Conservation (phyloP, 2,113 vertebrate genomes). For the Hydropotes inermis region DNA sequence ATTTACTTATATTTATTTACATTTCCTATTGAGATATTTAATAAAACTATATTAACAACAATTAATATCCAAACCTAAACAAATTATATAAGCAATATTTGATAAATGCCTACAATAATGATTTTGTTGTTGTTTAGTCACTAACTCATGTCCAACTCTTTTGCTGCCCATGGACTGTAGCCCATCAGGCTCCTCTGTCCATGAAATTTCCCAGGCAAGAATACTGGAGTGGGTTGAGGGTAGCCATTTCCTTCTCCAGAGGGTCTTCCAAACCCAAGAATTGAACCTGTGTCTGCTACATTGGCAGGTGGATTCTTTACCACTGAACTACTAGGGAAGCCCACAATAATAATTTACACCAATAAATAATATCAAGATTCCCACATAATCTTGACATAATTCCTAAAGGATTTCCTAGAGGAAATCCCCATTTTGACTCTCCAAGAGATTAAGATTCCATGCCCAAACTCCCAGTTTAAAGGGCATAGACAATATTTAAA, state of each 20-base stretch:
- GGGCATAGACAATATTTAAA: neutral
- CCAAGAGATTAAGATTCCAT: neutral
- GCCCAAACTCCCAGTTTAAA: neutral
- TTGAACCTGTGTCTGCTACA: neutral
- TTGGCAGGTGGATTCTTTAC: neutral
- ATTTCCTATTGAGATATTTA: neutral
- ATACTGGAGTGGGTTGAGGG: neutral
- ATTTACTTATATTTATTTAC: neutral
- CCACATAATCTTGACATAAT: neutral
- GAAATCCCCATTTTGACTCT: neutral
- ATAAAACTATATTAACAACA: neutral
- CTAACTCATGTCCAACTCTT: neutral
- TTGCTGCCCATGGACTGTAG: neutral
- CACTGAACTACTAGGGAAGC: neutral
- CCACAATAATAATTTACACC: neutral
- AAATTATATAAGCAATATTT: neutral
- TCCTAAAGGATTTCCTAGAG: neutral
- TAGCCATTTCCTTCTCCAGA: neutral
- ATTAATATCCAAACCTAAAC: neutral
- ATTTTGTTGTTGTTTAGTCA: neutral
- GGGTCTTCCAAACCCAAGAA: neutral
- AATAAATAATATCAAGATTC: neutral
- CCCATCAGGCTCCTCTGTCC: neutral
- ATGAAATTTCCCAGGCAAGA: neutral
- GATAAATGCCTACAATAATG: neutral